Base-by-base conservation (phyloP, 2,113 vertebrate species). In the Cebus imitator region DNA sequence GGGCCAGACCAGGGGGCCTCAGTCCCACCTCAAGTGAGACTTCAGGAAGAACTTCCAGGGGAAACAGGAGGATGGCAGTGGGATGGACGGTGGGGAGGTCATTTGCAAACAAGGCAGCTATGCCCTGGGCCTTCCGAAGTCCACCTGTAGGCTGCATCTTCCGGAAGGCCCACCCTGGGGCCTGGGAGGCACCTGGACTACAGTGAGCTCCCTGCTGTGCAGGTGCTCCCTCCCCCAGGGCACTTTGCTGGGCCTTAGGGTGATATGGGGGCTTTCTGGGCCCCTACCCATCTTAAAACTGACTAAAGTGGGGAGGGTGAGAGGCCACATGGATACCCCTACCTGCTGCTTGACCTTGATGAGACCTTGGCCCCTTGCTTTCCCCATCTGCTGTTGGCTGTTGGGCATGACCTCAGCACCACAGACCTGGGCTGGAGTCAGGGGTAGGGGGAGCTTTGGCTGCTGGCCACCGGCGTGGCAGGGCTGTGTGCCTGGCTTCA, bases 41-140 rank as follows among this genome's bases (percentile, higher is more conserved):
- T 87, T 90, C 9, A 93, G 93, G 55, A 84, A 93, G 78, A 88
- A 43, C 27, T 91, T 96, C 58, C 45, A 35, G 58, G 78, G 86
- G n/a, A 87, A 58, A 70, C 17, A 32, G 27, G n/a, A 6, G 52
- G 66, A 6, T 50, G 66, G 18, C 73, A 40, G 66, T n/a, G n/a
- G 43, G 73, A 4, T 32, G n/a, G 85, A 48, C 68, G 64, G 68
- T 25, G 55, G 55, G 79, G 40, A 85, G 64, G 57, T 83, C 75
- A 35, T 9, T 43, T 73, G 72, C 92, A 94, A 95, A 96, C 45
- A 50, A 18, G 17, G 35, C 7, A n/a, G 64, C 57, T 45, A n/a
- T 21, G 43, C 79, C 70, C n/a, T 12, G 40, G 73, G 45, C 48
- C 81, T 92, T 97, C 95, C 52, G 50, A 91, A 97, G 90, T 92